A percentile compares a stretch with the other conserved stretches of the same genome.
Evolutionary conservation across 2,888 invertebrate genomes (phyloP).

Genomic region (Julus scanicus): DNA sequence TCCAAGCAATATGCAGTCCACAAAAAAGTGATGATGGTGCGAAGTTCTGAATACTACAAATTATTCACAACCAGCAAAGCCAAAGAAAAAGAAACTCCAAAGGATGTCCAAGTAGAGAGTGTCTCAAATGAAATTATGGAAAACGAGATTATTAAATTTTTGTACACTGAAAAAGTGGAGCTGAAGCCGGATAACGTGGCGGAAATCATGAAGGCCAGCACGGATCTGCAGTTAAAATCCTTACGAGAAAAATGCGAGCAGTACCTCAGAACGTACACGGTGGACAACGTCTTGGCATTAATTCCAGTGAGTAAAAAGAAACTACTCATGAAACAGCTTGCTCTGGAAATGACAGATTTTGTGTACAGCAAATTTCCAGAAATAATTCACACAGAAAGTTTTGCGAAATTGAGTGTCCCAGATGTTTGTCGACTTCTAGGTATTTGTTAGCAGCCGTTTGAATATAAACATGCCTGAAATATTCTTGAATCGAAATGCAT

Average conservation of each 20-base stretch:
- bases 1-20: not conserved
- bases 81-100: not conserved
- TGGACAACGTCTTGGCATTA: conserved; percentile 11
- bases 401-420: not conserved
- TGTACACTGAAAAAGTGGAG: conserved; percentile 28
- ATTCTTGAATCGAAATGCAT: no score
- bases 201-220: conserved; percentile 4
- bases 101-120: not conserved
- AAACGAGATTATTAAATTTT: not conserved
- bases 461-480: no score
- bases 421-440: not conserved
- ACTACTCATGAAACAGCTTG: not conserved
- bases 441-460: not conserved
- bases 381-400: not conserved
- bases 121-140: not conserved
- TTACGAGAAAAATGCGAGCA: not conserved
- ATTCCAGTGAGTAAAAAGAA: not conserved
- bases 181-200: not conserved
- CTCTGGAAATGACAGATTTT: not conserved
- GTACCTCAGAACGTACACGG: conserved; percentile 3
- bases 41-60: conserved; percentile 17
- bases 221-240: conserved; percentile 21
- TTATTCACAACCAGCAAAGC: not conserved
- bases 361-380: conserved; percentile 30
- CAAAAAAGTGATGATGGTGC: conserved; percentile 4